Base-by-base conservation (phyloP, 2,888 invertebrate genomes). In the Incurvaria masculella region DNA sequence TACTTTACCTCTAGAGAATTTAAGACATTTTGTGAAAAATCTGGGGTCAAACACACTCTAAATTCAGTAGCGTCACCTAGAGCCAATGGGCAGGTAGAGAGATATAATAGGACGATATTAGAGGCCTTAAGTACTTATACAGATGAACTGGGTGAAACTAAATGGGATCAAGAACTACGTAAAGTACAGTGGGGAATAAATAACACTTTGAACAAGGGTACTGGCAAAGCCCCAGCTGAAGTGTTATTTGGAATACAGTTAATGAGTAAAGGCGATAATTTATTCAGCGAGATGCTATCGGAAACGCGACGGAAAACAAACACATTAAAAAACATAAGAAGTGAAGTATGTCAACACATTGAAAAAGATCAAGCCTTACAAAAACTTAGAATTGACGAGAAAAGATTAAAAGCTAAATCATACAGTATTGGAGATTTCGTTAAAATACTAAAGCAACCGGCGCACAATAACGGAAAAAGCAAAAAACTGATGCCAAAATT, bases 231-330 rank as follows among this genome's bases (percentile, higher is more conserved):
- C 17, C 51, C 51, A 2, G 27, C 48, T 1, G 48, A 51, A 33
- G 48, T 26, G 5, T 42, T 51, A n/a, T 51, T 51, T 33, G 51
- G 51, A 8, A 33, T 46, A n/a, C n/a, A n/a, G n/a, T n/a, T n/a
- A n/a, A n/a, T n/a, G n/a, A n/a, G n/a, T n/a, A n/a, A n/a, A n/a
- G n/a, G n/a, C n/a, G n/a, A n/a, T n/a, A n/a, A n/a, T n/a, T n/a
- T n/a, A n/a, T n/a, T n/a, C n/a, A n/a, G n/a, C n/a, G n/a, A n/a
- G n/a, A n/a, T n/a, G n/a, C n/a, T n/a, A n/a, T n/a, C n/a, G n/a
- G n/a, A n/a, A n/a, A n/a, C n/a, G n/a, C n/a, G n/a, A n/a, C n/a
- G n/a, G n/a, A n/a, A n/a, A n/a, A n/a, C n/a, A n/a, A n/a, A n/a
- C n/a, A n/a, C n/a, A n/a, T n/a, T n/a, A n/a, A n/a, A n/a, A n/a